Evolutionary conservation across 1,140 invertebrate genomes (phyloP), one percentile per base, ranked within the genome.

Genomic region (Bombus vancouverensis): DNA sequence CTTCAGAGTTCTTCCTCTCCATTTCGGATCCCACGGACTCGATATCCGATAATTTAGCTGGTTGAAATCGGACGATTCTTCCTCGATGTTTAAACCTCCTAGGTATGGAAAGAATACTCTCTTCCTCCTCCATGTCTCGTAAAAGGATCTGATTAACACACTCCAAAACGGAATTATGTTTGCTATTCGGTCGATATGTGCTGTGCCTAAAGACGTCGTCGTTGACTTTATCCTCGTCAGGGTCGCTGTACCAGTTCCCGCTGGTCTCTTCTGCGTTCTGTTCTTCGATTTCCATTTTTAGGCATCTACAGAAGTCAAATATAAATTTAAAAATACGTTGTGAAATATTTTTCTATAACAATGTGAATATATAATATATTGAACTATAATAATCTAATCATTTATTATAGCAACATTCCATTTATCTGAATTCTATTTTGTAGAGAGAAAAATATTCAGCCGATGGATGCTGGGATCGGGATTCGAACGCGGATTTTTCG

Each of bases 81-180:
- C 94, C 95, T 42, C 94, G 92, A 65, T 95, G 94, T 71, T 95
- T 95, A 78, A 94, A 95, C 18, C 92, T 89, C 0, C 94, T 92
- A 3, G 95, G 92, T 1, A 93, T 92, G 6, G 94, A 93, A 0
- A 94, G 83, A 6, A 93, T 82, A 44, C 90, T 93, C 32, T 95
- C 94, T 25, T 96, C 95, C 47, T 96, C 95, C 70, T 96, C 95
- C 93, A 95, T 95, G 83, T 96, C 96, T n/a, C 94, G 92, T 28
- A 97, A 92, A 12, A 97, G 94, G 86, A 97, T 97, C 93, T 97
- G 97, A 95, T 97, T 97, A 47, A 97, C 97, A 90, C 97, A 97
- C 92, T 97, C 97, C 34, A 97, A 92, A 3, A 97, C 97, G 3
- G 97, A 97, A 94, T 97, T 97, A 89, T 97, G 97, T 92, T 97